A percentile compares a stretch with the other conserved stretches of the same genome.
Evolutionary conservation across 2,888 invertebrate species (phyloP).

Genomic region (Drosophila diplacantha): DNA sequence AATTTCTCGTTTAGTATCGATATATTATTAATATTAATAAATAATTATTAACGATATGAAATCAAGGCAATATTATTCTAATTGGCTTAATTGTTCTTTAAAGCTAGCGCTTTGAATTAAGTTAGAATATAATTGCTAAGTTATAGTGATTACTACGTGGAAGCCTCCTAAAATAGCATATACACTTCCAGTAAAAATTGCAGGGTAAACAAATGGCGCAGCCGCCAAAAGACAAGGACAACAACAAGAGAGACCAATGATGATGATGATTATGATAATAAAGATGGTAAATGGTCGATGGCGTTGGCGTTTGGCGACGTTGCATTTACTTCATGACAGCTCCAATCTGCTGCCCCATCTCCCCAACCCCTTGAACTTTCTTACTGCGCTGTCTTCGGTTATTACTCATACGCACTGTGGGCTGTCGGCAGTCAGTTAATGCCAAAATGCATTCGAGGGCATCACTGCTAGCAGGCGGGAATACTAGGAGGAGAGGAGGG

Average conservation of each 20-base stretch:
- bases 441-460: constrained; percentile 45
- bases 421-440: constrained; percentile 46
- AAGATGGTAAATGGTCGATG: constrained; percentile 42
- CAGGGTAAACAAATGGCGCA: constrained; percentile 60
- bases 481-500: not conserved
- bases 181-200: not conserved
- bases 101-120: not conserved
- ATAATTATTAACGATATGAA: not conserved
- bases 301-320: constrained; percentile 52
- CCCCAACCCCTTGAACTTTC: constrained; percentile 20
- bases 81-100: not conserved
- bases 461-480: constrained; percentile 43
- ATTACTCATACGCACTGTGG: constrained; percentile 70
- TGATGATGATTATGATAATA: constrained; percentile 23
- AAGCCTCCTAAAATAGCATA: not conserved
- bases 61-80: no score
- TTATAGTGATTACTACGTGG: no score
- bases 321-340: constrained; percentile 53
- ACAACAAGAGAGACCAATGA: not conserved
- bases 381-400: constrained; percentile 37
- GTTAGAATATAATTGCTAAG: no score
- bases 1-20: no score
- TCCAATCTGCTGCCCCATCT: constrained; percentile 30
- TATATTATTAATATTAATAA: no score
- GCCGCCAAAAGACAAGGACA: constrained; percentile 17